phyloP scores from a whole-genome alignment of 2,113 vertebrate species.

The Lepidiolamprologus cunningtoni region DNA sequence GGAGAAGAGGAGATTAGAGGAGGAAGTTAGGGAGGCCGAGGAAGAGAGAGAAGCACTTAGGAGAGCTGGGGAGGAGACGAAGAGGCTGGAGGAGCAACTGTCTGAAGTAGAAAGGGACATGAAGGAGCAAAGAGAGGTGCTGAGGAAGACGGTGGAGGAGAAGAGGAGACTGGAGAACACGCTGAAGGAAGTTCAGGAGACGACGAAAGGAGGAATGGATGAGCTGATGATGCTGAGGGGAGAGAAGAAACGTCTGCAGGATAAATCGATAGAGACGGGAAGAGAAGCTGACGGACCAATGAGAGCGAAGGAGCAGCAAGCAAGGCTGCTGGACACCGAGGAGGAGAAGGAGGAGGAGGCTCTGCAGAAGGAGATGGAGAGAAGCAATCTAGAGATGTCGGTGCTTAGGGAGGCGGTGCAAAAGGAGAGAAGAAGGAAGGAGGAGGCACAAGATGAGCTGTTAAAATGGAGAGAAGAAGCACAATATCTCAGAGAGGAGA shows the following conservation, averaged over 20 bases:
- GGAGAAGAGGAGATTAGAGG: background rate
- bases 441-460: background rate
- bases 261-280: background rate
- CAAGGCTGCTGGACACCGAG: background rate
- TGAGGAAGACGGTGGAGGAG: background rate
- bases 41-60: slow-evolving; percentile 31
- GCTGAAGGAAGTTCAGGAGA: background rate
- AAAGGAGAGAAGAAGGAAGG: background rate
- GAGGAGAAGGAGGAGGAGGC: background rate
- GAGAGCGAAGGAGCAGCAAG: background rate
- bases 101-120: background rate
- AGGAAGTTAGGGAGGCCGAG: background rate
- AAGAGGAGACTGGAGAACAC: background rate
- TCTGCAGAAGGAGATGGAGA: slow-evolving; percentile 14
- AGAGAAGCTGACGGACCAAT: background rate
- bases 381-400: background rate
- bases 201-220: background rate
- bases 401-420: background rate
- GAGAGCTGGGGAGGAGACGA: background rate
- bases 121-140: background rate
- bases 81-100: background rate
- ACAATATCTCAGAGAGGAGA: background rate
- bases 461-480: background rate
- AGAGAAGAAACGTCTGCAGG: background rate
- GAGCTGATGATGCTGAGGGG: background rate